Base-by-base conservation (phyloP, 2,797 vertebrate species). In the Takifugu ocellatus region DNA sequence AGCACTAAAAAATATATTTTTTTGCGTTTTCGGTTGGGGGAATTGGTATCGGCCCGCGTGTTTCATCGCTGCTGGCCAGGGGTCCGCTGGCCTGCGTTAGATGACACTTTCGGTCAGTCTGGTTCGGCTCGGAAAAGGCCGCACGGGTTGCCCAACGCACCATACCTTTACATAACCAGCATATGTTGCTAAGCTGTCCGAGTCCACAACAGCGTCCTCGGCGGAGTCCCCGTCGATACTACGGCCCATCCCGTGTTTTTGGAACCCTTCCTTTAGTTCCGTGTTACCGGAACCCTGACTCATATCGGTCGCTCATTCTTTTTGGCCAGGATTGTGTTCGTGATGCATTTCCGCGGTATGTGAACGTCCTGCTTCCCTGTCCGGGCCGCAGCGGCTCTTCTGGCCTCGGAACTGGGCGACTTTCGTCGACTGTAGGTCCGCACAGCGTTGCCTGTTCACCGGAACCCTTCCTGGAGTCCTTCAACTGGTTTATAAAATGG, bases 311-410 rank as follows among this genome's bases (percentile, higher is more conserved):
- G 21, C 14, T 17, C 48, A 21, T 68, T 21, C 21, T 31, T 31
- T 45, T 54, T 47, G 16, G 52, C 68, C 66, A 21, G 25, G 25
- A 36, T 61, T 24, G 56, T 27, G 50, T 61, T 55, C 53, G 31
- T 83, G 83, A 83, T 50, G 5, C 66, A 80, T 60, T 63, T 70
- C 67, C 56, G 45, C 67, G 77, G 74, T 79, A 79, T 86, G 78
- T 61, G 33, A 1, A 31, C 8, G 42, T 48, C 26, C 61, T 68
- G 62, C 44, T 63, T 29, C 27, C n/a, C 26, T 27, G 6, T 47
- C 5, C 24, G 25, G 54, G 44, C 61, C 61, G 26, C 49, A 24
- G 45, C 43, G 64, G 43, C 53, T 74, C 31, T 49, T 56, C 17
- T 45, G 56, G 12, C 8, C 11, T 5, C 17, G 6, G 5, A 4